Base-by-base conservation (phyloP, 2,113 vertebrate genomes). In the Spermophilus dauricus region DNA sequence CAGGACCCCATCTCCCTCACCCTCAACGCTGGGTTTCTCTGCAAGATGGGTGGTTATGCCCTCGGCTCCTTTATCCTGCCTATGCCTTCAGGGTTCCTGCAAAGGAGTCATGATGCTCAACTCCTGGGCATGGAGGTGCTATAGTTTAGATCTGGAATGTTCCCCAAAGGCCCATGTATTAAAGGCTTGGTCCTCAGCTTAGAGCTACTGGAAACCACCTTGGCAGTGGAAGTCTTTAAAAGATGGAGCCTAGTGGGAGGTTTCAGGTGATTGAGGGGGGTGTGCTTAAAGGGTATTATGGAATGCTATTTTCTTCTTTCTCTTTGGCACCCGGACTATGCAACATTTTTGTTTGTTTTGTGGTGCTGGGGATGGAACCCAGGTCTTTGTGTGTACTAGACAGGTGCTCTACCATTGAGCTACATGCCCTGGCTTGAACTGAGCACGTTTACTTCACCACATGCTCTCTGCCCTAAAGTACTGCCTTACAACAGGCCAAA, bases 1-100 rank as follows among this genome's bases (percentile, higher is more conserved):
- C 45, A 48, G 56, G 56, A 48, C 11, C 45, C 10, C 16, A 37
- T 12, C 30, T 13, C n/a, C 32, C 22, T 17, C 24, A 37, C 17
- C 37, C 22, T 92, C 67, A 73, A 69, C 5, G 17, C 0, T 8
- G n/a, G 26, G 24, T 28, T 37, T 67, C 45, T 65, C 8, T 45
- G 16, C 8, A 58, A 45, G 32, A 58, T 1, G 9, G 61, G 4
- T 0, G 0, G 2, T 12, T 70, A 48, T 32, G 7, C 8, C 51
- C 17, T 73, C 53, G 17, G 2, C 4, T 39, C 24, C 18, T 84
- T 86, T 80, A 48, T 78, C 39, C 18, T 86, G 7, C 2, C 13
- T 65, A 1, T 45, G 76, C 24, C 76, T 65, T 18, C 30, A 51
- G 24, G 4, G 4, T 24, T 87, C 9, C 30, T 39, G 34, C 63